Evolutionary conservation across 2,888 invertebrate genomes (phyloP), one percentile per base, ranked within the genome.

Genomic region (Erebia palarica): DNA sequence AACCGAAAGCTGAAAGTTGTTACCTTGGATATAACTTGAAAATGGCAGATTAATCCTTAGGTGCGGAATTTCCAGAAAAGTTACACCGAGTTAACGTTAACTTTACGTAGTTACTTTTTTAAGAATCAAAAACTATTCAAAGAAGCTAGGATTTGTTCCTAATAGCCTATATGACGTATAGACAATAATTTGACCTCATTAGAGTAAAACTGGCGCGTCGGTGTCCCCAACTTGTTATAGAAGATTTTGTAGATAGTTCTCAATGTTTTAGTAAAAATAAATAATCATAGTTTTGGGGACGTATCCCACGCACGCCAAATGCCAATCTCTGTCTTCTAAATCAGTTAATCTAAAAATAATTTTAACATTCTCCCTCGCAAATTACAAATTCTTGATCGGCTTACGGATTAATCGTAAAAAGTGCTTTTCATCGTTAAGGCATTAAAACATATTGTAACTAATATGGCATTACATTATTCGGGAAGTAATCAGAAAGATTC

Each of bases 181-280:
- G 75, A 75, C 72, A 76, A 76, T 75, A 76, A 76, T 74, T 68
- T 70, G 53, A 66, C 65, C 70, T 70, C 66, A 69, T 74, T 70
- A 73, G 73, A 75, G 61, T 73, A 60, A 65, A 67, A 70, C 65
- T 73, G 69, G 69, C 72, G 69, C 73, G 71, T 59, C 72, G 68
- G 73, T 70, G 69, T 69, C 68, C 71, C 68, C 65, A 66, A 60
- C 67, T 73, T 55, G 68, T 76, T 73, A 73, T 73, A 75, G 73
- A 72, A 72, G 73, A 73, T 71, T 55, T 75, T 76, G 76, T 79
- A 79, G 78, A 77, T 78, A 79, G 78, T 74, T 73, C 71, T 75
- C 76, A 77, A 76, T 77, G 76, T 78, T 76, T 77, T 75, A 77
- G 76, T 75, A 69, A 71, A 78, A 74, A 76, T 77, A 76, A 61